Conservation (phyloP, 2,797 vertebrate genomes). For the Falco berigora region DNA sequence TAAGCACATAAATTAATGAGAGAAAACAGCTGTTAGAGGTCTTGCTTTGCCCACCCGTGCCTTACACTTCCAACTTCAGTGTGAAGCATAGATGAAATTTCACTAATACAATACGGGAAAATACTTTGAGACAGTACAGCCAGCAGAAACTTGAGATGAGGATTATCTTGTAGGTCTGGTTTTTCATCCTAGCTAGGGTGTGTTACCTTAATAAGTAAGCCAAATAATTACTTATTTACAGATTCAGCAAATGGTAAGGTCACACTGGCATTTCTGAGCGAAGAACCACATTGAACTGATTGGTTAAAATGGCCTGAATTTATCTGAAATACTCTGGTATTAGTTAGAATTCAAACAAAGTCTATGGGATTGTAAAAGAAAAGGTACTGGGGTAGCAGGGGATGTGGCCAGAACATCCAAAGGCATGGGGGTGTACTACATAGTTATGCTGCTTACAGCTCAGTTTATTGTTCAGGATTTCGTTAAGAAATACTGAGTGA, state of each 20-base stretch:
- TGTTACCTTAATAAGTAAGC: slow-evolving; percentile 76
- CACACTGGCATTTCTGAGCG: slow-evolving; percentile 36
- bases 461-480: neutral
- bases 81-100: neutral
- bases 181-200: slow-evolving; percentile 74
- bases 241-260: slow-evolving; percentile 70
- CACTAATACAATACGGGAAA: slow-evolving; percentile 32
- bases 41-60: neutral
- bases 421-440: neutral
- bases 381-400: neutral
- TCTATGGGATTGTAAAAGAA: neutral
- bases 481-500: neutral
- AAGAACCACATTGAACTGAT: neutral
- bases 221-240: slow-evolving; percentile 79
- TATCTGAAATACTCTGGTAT: neutral
- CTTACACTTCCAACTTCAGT: neutral
- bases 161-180: slow-evolving; percentile 75
- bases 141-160: slow-evolving; percentile 73
- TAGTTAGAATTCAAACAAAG: neutral
- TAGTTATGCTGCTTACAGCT: neutral
- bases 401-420: neutral
- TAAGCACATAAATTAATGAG: neutral
- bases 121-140: slow-evolving; percentile 52
- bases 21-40: neutral
- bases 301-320: neutral